A percentile compares a stretch with the other conserved stretches of the same genome.
phyloP scores from a whole-genome alignment of 2,113 vertebrate genomes.

The Hippopotamus amphibius region DNA sequence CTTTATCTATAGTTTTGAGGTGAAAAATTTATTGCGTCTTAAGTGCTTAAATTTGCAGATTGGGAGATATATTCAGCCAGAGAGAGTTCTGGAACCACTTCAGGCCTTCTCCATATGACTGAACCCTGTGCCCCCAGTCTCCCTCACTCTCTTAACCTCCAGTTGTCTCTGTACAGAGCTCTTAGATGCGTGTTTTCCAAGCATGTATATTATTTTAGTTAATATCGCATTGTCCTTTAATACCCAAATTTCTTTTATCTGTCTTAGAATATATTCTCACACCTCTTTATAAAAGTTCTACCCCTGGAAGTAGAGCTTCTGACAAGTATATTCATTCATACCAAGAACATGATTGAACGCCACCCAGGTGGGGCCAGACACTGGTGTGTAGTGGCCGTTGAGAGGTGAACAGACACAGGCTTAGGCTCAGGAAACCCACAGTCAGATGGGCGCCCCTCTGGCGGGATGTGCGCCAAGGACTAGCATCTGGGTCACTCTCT shows the following conservation, averaged over 20 bases:
- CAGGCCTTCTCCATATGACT: not conserved
- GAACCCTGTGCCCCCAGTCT: not conserved
- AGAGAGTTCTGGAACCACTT: constrained; percentile 28
- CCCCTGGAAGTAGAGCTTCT: constrained; percentile 12
- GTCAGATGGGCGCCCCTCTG: not conserved
- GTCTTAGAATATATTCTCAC: constrained; percentile 24
- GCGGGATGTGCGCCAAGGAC: rapidly evolving
- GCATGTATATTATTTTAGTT: not conserved
- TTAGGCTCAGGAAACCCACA: not conserved
- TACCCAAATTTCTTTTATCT: not conserved
- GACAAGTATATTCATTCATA: constrained; percentile 4
- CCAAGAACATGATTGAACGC: not conserved
- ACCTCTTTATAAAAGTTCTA: constrained; percentile 21
- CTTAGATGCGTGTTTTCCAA: not conserved
- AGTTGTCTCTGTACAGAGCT: not conserved
- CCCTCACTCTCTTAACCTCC: not conserved
- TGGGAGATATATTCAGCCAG: not conserved
- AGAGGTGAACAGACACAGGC: not conserved
- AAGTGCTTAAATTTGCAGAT: constrained; percentile 16
- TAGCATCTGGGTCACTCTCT: not conserved
- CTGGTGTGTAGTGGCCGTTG: not conserved
- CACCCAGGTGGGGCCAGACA: not conserved
- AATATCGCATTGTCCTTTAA: constrained; percentile 13
- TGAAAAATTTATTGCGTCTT: not conserved
- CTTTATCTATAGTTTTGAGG: constrained; percentile 41